Evolutionary conservation across 2,888 invertebrate species (phyloP), one percentile per base, ranked within the genome.

Genomic region (Byasa hedistus): DNA sequence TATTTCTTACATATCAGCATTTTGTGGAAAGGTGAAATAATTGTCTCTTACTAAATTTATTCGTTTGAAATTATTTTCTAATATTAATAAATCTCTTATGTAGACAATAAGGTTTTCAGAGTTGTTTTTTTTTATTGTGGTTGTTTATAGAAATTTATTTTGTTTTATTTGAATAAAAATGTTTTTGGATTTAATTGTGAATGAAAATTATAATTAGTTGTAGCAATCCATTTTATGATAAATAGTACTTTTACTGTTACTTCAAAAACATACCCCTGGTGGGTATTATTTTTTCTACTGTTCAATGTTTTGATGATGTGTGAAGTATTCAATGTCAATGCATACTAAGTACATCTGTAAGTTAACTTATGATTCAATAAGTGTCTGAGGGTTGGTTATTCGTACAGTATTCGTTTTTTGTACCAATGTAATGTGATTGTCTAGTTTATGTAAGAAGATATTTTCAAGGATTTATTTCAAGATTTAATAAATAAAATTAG

Each of bases 391-490:
- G 32, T 32, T 32, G 32, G 10, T 10, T 48, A 12, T 2, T 68
- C 68, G 61, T 52, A 81, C 84, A 86, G 86, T 85, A 86, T 86
- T 88, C 80, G 70, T 76, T 76, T 77, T 75, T 76, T 76, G 81
- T 89, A 89, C 82, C 83, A 82, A 83, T 79, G 73, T 74, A 81
- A 82, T 81, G 89, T 89, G 89, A 90, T 89, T 86, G 81, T 75
- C 75, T 90, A 89, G 86, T 82, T 78, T 89, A 88, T 86, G 87
- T 82, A 84, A 88, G 86, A 81, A 72, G 78, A 86, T 90, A 89
- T 88, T 91, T 89, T 88, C 89, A 89, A 82, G 87, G 83, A 87
- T 87, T 88, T 86, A 82, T 85, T 85, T 78, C 80, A 74, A 77
- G 75, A 54, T 79, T 85, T 87, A 83, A 82, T 79, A 85, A 87